A percentile compares a stretch with the other conserved stretches of the same genome.
phyloP scores from a whole-genome alignment of 2,888 invertebrate genomes.

The Lasius platythorax region DNA sequence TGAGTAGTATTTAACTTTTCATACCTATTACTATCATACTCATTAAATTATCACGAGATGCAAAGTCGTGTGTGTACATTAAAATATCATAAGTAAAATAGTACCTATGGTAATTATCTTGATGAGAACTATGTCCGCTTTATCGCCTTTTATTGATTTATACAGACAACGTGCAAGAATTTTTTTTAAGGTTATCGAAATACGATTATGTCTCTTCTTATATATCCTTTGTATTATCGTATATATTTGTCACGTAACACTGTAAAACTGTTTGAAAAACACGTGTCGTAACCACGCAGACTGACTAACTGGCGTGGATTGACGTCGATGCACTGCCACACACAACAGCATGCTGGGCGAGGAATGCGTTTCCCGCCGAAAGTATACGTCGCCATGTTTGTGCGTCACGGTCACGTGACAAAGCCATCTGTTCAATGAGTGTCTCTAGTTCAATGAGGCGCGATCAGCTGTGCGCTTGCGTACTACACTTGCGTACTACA shows the following conservation, averaged over 20 bases:
- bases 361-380: conserved; percentile 39
- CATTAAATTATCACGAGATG: neutral
- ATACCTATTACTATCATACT: neutral
- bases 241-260: conserved; percentile 5
- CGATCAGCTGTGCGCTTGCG: neutral
- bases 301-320: neutral
- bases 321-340: neutral
- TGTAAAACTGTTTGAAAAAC: neutral
- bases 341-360: neutral
- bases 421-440: conserved; percentile 13
- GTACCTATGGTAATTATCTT: conserved; percentile 34
- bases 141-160: conserved; percentile 15
- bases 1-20: neutral
- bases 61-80: neutral
- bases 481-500: neutral
- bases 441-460: neutral
- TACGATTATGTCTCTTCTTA: conserved; percentile 12
- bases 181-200: conserved; percentile 1
- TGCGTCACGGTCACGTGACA: neutral
- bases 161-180: neutral
- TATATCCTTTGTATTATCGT: neutral
- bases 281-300: neutral
- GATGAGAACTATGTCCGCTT: neutral
- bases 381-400: neutral
- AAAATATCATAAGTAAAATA: conserved; percentile 6